Conservation (phyloP, 2,797 vertebrate species). For the Stomatorhinus walkeri region DNA sequence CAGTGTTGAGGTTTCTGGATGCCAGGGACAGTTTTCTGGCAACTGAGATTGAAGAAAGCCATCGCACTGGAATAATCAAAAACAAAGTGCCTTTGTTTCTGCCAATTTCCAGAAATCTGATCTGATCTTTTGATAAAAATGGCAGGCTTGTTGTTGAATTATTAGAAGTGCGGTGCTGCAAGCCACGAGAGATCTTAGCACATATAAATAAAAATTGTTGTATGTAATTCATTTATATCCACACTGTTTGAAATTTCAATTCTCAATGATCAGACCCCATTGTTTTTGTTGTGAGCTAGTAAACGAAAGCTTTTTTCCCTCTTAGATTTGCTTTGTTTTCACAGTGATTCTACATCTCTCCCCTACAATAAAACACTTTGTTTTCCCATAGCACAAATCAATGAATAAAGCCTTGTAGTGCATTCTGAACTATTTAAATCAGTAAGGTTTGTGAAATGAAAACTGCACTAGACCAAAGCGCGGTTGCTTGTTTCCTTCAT, state of each 20-base stretch:
- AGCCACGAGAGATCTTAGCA: neutral
- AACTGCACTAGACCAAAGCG: neutral
- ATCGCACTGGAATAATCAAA: neutral
- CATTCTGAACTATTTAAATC: neutral
- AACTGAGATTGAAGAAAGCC: neutral
- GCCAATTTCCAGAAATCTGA: neutral
- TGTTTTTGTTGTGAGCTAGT: neutral
- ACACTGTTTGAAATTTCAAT: neutral
- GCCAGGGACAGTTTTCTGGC: conserved; percentile 3
- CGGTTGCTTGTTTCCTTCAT: neutral
- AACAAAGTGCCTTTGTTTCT: neutral
- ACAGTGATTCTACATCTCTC: neutral
- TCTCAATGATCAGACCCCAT: neutral
- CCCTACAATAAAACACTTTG: neutral
- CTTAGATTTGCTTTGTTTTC: neutral
- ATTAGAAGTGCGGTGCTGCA: neutral
- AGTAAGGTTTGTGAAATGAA: neutral
- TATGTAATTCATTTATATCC: neutral
- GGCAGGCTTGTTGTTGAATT: neutral
- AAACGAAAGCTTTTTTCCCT: neutral
- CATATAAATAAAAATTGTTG: neutral
- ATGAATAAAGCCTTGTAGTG: neutral
- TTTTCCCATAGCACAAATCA: neutral
- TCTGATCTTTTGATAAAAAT: neutral
- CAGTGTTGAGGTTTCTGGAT: neutral